Percentiles rank a stretch among this genome's conserved stretches.
Conservation (phyloP, 2,888 invertebrate genomes). For the Thereva nobilitata region DNA sequence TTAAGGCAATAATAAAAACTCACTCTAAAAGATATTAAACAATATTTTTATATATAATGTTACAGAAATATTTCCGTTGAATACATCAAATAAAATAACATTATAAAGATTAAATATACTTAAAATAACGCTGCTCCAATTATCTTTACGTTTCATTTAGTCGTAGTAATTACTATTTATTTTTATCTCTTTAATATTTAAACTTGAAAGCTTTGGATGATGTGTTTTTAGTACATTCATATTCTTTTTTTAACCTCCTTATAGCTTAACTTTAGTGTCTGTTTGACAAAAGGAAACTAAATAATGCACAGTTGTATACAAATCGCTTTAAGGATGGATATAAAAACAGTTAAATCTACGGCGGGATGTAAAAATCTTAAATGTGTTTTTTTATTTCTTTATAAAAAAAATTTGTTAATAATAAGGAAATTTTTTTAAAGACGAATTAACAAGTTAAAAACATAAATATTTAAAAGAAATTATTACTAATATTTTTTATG, state of each 20-base stretch:
- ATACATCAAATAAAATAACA: conserved; percentile 39
- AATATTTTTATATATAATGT: conserved; percentile 35
- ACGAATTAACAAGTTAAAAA: too few relatives aligned
- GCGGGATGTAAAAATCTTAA: too few relatives aligned
- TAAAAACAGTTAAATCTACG: too few relatives aligned
- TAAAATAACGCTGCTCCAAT: conserved; percentile 36
- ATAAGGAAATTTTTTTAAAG: too few relatives aligned
- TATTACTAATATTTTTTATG: too few relatives aligned
- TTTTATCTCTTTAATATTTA: conserved; percentile 30
- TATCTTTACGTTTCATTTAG: conserved; percentile 33
- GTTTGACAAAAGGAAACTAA: too few relatives aligned
- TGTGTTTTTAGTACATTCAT: conserved; percentile 33
- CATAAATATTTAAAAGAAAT: too few relatives aligned
- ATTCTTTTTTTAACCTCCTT: conserved; percentile 7
- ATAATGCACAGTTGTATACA: too few relatives aligned
- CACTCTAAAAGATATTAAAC: conserved; percentile 32
- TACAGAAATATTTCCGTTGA: conserved; percentile 36
- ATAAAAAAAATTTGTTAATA: too few relatives aligned
- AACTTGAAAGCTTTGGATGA: conserved; percentile 38
- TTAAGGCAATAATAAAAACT: conserved; percentile 14
- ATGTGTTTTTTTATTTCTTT: too few relatives aligned
- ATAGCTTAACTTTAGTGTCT: conserved; percentile 11
- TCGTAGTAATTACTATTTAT: conserved; percentile 29
- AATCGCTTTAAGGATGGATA: too few relatives aligned
- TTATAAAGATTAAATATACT: conserved; percentile 39